Percentiles rank a stretch among this genome's conserved stretches.
Evolutionary conservation across 1,140 invertebrate species (phyloP).

Genomic region (Drosophila navojoa): DNA sequence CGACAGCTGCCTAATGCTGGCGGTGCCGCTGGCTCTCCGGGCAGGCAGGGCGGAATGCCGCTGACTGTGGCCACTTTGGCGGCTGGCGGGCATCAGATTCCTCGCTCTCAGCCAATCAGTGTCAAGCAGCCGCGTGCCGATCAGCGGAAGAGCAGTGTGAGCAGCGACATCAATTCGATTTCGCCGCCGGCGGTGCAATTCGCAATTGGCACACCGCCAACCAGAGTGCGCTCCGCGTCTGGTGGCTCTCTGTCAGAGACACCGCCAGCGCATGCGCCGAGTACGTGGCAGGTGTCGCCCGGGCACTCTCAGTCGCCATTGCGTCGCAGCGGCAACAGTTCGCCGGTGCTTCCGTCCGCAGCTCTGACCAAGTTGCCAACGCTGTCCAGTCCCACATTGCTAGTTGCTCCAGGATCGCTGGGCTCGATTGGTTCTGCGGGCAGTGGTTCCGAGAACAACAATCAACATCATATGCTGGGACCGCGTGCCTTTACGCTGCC

Average conservation of each 20-base stretch:
- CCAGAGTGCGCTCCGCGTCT: constrained; percentile 87
- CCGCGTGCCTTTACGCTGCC: constrained; percentile 90
- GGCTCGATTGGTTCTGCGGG: constrained; percentile 84
- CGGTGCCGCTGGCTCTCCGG: constrained; percentile 45
- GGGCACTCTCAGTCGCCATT: constrained; percentile 88
- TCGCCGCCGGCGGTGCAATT: constrained; percentile 96
- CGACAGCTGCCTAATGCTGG: constrained; percentile 55
- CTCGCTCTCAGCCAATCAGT: constrained; percentile 92
- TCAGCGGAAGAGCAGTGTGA: constrained; percentile 86
- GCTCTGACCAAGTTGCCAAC: constrained; percentile 87
- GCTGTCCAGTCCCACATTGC: constrained; percentile 85
- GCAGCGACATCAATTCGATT: constrained; percentile 92
- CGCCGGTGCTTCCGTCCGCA: constrained; percentile 88
- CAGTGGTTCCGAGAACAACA: constrained; percentile 76
- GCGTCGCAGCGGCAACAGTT: constrained; percentile 89
- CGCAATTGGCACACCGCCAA: constrained; percentile 94
- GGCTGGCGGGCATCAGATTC: constrained; percentile 85
- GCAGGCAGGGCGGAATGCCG: constrained; percentile 45
- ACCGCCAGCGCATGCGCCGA: constrained; percentile 88
- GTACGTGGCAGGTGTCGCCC: constrained; percentile 90
- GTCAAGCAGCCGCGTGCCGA: constrained; percentile 88
- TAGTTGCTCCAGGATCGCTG: constrained; percentile 85
- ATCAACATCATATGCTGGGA: constrained; percentile 87
- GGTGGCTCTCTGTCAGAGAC: constrained; percentile 88
- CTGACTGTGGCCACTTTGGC: constrained; percentile 61